Evolutionary conservation across 2,113 vertebrate species (phyloP).

Genomic region (Chaetops frenatus): DNA sequence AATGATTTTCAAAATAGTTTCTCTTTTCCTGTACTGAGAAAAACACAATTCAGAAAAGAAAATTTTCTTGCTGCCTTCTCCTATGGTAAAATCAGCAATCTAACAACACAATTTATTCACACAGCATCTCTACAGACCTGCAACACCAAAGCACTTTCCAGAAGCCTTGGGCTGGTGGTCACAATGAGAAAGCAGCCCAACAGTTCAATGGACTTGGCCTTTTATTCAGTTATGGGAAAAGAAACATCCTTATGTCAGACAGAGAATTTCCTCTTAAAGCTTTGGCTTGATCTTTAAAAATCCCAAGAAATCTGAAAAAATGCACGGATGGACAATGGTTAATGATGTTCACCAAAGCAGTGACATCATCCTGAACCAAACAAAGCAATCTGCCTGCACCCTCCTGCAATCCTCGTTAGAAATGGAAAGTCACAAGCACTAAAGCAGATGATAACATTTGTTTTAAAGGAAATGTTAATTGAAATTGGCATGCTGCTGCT

Average conservation of each 20-base stretch:
- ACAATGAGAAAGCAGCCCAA: not conserved
- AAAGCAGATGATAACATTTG: constrained; percentile 30
- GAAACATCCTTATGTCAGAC: not conserved
- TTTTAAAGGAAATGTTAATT: constrained; percentile 44
- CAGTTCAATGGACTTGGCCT: not conserved
- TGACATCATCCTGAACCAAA: not conserved
- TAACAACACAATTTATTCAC: not conserved
- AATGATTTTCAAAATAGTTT: not conserved
- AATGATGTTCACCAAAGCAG: not conserved
- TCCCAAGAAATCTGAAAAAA: not conserved
- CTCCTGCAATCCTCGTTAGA: not conserved
- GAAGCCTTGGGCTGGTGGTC: not conserved
- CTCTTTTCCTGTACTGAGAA: not conserved
- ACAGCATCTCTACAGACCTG: not conserved
- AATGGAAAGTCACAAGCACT: not conserved
- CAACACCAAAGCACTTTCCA: not conserved
- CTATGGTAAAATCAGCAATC: not conserved
- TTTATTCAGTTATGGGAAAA: not conserved
- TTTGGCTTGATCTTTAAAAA: not conserved
- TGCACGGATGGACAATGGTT: not conserved
- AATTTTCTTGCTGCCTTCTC: not conserved
- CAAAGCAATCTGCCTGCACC: not conserved
- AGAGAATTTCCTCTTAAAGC: not conserved
- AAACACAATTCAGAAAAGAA: not conserved
- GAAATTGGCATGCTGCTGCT: constrained; percentile 27